Evolutionary conservation across 2,888 invertebrate species (phyloP), one percentile per base, ranked within the genome.

Genomic region (Phalera bucephala): DNA sequence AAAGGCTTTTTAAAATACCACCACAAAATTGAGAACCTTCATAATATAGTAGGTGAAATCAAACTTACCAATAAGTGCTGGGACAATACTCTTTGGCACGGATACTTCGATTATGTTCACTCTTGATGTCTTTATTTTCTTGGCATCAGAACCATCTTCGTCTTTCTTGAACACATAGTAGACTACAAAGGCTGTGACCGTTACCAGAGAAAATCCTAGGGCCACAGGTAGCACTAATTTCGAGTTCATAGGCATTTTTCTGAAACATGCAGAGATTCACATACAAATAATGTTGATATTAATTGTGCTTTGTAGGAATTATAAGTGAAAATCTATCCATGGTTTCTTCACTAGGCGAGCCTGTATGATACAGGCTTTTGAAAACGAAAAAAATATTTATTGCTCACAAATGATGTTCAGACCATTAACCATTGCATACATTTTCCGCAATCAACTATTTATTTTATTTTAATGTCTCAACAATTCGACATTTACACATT

Each of bases 151-250:
- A 29, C 92, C 91, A 1, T 81, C 80, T 15, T 93, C 91, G 43
- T 94, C 93, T 62, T 91, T 92, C 74, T 92, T 93, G 39, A 93
- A 91, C 25, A 94, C 80, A 43, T 93, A 91, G 75, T 95, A 95
- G 1, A 94, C 78, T 45, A 95, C 90, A 56, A 93, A 92, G 9
- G 94, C 92, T 44, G 93, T 92, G 10, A 94, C 87, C n/a, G 94
- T 92, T 52, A 94, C 93, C 39, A 94, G 67, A 0, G 94, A 93
- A 33, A 94, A 71, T 8, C 94, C 94, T 11, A 95, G 71, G 27
- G 92, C 82, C 21, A 94, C 63, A 19, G 94, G 93, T 43, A 93
- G 36, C 1, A 80, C 47, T n/a, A 86, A 45, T 39, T 82, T 86
- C 8, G 75, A 45, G 33, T 73, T 74, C 0, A 75, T 35, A 12